Evolutionary conservation across 1,140 invertebrate species (phyloP), one percentile per base, ranked within the genome.

Genomic region (Temnothorax curvispinosus): DNA sequence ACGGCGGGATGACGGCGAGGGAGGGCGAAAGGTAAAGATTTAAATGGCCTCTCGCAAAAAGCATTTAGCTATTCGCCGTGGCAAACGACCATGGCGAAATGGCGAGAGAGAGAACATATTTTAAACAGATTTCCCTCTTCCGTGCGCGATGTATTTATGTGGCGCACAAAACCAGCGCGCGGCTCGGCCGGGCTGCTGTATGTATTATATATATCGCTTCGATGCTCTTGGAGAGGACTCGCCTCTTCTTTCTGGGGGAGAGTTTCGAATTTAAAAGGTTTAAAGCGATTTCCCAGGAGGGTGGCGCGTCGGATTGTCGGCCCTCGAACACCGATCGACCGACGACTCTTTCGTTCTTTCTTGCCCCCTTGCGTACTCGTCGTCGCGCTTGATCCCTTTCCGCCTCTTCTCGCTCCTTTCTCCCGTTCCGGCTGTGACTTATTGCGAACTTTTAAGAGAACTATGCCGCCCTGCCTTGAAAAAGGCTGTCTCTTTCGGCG

Each of bases 41-140:
- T 95, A 95, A 95, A 95, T 95, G 94, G 92, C 92, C 91, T 93
- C 90, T 93, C 93, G 94, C 94, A 95, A 95, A 95, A 95, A 95
- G 95, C 95, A 95, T 95, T 95, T 95, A 95, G 95, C 95, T 95
- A 95, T 95, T 95, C 93, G 93, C 93, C 93, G 94, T 95, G 92
- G 94, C 93, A 95, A 95, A 95, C 94, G 94, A 95, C 95, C 94
- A 94, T 95, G 88, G 92, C 94, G 93, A 93, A 94, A 95, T 92
- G 92, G 92, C 92, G 88, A 85, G 90, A 87, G 89, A 86, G 89
- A 88, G 93, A 94, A 95, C 93, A 95, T 95, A 95, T 95, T 95
- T 95, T 94, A 95, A 95, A 95, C 94, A 93, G 94, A 93, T 95
- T 95, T 93, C 93, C 92, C 94, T 93, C 90, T 93, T 92, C 90